Conservation (phyloP, 2,797 vertebrate species). For the Nasua narica region DNA sequence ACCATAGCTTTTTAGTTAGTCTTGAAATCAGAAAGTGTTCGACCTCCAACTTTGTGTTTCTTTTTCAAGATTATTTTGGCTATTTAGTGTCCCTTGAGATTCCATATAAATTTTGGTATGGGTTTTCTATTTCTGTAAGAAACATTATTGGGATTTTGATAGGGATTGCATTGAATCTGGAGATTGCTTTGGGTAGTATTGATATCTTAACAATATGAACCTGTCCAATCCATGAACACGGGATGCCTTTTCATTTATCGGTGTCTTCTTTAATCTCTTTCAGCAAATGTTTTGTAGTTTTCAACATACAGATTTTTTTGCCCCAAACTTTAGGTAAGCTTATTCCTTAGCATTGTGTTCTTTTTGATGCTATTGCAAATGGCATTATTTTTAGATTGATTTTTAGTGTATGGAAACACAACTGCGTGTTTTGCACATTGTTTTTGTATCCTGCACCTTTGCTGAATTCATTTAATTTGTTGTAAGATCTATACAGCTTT, state of each 20-base stretch:
- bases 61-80: not conserved
- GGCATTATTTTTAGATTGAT: not conserved
- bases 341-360: not conserved
- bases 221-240: not conserved
- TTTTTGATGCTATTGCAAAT: not conserved
- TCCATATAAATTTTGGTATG: not conserved
- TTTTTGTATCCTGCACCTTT: not conserved
- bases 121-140: not conserved
- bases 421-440: not conserved
- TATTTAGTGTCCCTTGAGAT: not conserved
- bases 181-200: not conserved
- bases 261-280: not conserved
- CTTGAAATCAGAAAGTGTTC: not conserved
- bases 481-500: not conserved
- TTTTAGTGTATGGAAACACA: not conserved
- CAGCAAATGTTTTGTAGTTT: not conserved
- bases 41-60: not conserved
- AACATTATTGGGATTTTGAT: too few relatives aligned
- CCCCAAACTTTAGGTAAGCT: not conserved
- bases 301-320: not conserved
- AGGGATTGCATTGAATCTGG: not conserved
- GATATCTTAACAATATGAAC: not conserved
- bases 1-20: not conserved
- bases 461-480: not conserved
- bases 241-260: not conserved